A percentile compares a stretch with the other conserved stretches of the same genome.
phyloP scores from a whole-genome alignment of 1,140 invertebrate genomes.

The Antheraea pernyi region DNA sequence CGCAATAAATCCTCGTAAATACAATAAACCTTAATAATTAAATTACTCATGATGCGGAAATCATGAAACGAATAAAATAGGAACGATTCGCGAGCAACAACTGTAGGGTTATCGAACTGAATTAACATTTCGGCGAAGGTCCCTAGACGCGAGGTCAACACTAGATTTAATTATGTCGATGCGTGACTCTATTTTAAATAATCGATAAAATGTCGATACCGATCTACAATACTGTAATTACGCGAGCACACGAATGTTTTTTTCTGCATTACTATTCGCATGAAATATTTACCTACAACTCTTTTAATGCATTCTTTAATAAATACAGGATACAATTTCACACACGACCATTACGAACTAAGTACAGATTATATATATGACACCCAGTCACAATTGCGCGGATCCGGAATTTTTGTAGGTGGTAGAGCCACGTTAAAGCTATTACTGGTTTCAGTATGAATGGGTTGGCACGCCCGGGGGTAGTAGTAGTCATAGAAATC shows the following conservation, averaged over 20 bases:
- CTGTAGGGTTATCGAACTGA: slow-evolving; percentile 63
- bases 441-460: no score
- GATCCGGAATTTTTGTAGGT: no score
- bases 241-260: background rate
- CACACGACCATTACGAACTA: no score
- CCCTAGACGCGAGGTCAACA: slow-evolving; percentile 59
- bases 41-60: slow-evolving; percentile 69
- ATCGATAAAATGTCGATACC: slow-evolving; percentile 12
- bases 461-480: no score
- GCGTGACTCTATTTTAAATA: slow-evolving; percentile 20
- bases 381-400: no score
- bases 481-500: no score
- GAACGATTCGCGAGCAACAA: slow-evolving; percentile 68
- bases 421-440: no score
- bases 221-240: slow-evolving; percentile 1
- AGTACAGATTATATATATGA: no score
- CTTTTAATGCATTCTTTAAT: no score
- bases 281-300: no score
- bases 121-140: slow-evolving; percentile 75
- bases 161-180: slow-evolving; percentile 20
- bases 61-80: slow-evolving; percentile 53
- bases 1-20: slow-evolving; percentile 35
- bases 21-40: slow-evolving; percentile 60
- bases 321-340: no score
- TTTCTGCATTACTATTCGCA: background rate